Percentiles rank a stretch among this genome's conserved stretches.
phyloP scores from a whole-genome alignment of 2,888 invertebrate species.

The Tetragnatha montana region DNA sequence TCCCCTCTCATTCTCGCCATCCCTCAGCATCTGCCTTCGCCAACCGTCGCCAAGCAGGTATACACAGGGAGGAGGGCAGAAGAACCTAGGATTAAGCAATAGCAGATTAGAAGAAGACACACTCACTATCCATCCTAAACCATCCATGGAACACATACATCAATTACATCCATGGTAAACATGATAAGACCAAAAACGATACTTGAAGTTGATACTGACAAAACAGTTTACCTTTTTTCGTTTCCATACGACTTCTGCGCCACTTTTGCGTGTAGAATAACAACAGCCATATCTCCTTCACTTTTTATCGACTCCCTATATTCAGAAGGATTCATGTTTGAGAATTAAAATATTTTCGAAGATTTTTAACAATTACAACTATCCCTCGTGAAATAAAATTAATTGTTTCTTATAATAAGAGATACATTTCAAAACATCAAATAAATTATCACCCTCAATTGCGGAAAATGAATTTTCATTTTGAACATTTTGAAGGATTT shows the following conservation, averaged over 20 bases:
- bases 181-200: neutral
- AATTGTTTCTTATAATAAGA: too few species aligned
- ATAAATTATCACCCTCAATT: too few species aligned
- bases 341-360: neutral
- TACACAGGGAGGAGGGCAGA: slow-evolving; percentile 99
- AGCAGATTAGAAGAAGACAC: neutral
- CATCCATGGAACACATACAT: neutral
- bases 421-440: too few species aligned
- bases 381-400: too few species aligned
- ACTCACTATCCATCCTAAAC: too few species aligned
- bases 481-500: too few species aligned
- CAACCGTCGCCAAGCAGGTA: slow-evolving; percentile 98
- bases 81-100: slow-evolving; percentile 81
- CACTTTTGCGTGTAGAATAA: slow-evolving; percentile 98
- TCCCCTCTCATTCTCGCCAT: slow-evolving; percentile 90
- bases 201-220: neutral
- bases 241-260: slow-evolving; percentile 99
- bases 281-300: slow-evolving; percentile 92
- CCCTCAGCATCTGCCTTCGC: slow-evolving; percentile 88
- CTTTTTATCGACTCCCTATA: slow-evolving; percentile 91
- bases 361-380: too few species aligned
- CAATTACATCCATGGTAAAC: neutral
- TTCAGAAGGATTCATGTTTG: neutral
- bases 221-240: slow-evolving; percentile 86
- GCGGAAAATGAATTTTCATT: too few species aligned